Evolutionary conservation across 2,888 invertebrate genomes (phyloP).

Genomic region (Colostygia pectinataria): DNA sequence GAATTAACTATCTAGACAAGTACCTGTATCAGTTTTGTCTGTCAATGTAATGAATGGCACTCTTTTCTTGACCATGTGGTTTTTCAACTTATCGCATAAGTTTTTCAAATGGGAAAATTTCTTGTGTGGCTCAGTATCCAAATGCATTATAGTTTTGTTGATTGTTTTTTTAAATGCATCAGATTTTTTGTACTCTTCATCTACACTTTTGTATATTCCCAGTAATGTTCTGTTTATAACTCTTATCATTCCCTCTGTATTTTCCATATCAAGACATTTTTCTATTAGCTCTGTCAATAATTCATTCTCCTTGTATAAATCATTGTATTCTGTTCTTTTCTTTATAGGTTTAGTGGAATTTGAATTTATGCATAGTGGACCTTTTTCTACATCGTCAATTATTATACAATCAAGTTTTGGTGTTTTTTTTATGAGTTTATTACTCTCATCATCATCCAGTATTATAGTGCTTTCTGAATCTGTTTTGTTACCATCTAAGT

Average conservation of each 20-base stretch:
- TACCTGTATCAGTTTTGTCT: slow-evolving; percentile 1
- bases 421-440: background rate
- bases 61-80: slow-evolving; percentile 42
- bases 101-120: slow-evolving; percentile 57
- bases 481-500: slow-evolving; percentile 9
- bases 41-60: slow-evolving; percentile 48
- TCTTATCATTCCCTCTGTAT: slow-evolving; percentile 49
- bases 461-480: slow-evolving; percentile 11
- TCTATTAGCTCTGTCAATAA: slow-evolving; percentile 49
- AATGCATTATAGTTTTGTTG: slow-evolving; percentile 31
- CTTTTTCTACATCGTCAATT: slow-evolving; percentile 15
- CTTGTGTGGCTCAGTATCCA: slow-evolving; percentile 45
- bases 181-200: slow-evolving; percentile 46
- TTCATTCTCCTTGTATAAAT: slow-evolving; percentile 40
- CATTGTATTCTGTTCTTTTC: slow-evolving; percentile 14
- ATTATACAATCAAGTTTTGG: background rate
- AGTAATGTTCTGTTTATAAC: slow-evolving; percentile 52
- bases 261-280: slow-evolving; percentile 47
- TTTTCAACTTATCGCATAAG: slow-evolving; percentile 51
- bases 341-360: background rate
- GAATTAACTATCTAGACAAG: background rate
- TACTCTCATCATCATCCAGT: slow-evolving; percentile 11
- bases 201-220: slow-evolving; percentile 42
- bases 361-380: slow-evolving; percentile 12
- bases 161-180: slow-evolving; percentile 42